A percentile compares a stretch with the other conserved stretches of the same genome.
Conservation (phyloP, 1,140 invertebrate species). For the Apis dorsata region DNA sequence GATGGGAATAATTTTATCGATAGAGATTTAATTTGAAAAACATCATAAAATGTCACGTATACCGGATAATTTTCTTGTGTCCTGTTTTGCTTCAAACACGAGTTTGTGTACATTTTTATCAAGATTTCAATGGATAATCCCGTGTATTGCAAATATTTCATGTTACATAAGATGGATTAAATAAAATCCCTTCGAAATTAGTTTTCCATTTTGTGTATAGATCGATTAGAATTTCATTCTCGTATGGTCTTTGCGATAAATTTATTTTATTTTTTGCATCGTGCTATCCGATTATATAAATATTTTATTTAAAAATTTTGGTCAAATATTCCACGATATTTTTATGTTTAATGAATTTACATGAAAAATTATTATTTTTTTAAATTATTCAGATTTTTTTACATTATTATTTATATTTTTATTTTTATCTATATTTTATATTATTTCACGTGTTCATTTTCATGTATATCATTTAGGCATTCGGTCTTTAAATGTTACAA, state of each 20-base stretch:
- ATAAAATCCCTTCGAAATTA: slow-evolving; percentile 5
- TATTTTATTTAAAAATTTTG: background rate
- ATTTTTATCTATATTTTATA: too few species aligned
- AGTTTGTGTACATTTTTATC: background rate
- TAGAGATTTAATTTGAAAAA: background rate
- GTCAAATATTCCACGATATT: background rate
- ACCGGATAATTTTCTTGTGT: background rate
- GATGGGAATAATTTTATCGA: too few species aligned
- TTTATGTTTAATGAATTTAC: background rate
- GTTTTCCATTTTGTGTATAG: slow-evolving; percentile 2
- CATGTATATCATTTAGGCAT: background rate
- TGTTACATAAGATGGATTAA: background rate
- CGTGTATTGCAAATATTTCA: background rate
- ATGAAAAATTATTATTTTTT: background rate
- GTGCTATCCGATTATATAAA: background rate
- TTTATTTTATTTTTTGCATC: background rate
- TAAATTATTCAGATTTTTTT: background rate
- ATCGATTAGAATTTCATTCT: background rate
- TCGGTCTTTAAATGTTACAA: background rate
- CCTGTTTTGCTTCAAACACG: background rate
- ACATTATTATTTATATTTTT: too few species aligned
- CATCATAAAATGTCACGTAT: background rate
- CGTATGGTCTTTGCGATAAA: background rate
- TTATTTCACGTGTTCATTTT: background rate
- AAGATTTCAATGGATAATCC: background rate